These are phyloP conservation scores for Elachura formosa DNA, from an alignment of 2,113 vertebrate genomes.

Conservation along the genomic window DNA sequence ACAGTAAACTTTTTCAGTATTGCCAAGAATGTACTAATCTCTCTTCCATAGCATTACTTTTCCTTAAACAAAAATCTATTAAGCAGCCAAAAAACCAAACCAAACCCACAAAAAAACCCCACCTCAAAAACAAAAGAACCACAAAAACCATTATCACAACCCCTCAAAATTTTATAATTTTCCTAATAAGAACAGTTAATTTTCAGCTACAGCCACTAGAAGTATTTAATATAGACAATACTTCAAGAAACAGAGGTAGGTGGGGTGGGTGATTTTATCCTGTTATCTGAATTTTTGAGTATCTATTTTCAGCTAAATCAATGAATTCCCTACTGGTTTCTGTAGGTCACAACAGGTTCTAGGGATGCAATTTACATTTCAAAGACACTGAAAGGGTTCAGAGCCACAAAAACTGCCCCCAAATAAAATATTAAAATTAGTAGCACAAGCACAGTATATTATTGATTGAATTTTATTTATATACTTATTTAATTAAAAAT, in stretches of 20 bases:
- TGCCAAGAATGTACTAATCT: not conserved
- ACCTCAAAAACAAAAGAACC: not conserved
- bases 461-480: not conserved
- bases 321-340: not conserved
- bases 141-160: not conserved
- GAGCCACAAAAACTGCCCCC: not conserved
- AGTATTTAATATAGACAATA: not conserved
- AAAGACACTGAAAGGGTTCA: not conserved
- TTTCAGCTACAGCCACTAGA: not conserved
- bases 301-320: not conserved
- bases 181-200: not conserved
- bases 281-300: not conserved
- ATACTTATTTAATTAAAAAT: not conserved
- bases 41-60: not conserved
- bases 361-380: not conserved
- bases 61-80: not conserved
- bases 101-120: fast-evolving
- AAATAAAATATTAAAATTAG: not conserved
- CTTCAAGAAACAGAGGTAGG: not conserved
- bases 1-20: not conserved
- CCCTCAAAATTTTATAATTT: not conserved
- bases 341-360: not conserved
- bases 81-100: not conserved
- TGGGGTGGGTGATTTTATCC: not conserved
- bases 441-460: not conserved